A percentile compares a stretch with the other conserved stretches of the same genome.
Conservation (phyloP, 35 echinoderm and acorn worm species). For the Lytechinus variegatus region DNA sequence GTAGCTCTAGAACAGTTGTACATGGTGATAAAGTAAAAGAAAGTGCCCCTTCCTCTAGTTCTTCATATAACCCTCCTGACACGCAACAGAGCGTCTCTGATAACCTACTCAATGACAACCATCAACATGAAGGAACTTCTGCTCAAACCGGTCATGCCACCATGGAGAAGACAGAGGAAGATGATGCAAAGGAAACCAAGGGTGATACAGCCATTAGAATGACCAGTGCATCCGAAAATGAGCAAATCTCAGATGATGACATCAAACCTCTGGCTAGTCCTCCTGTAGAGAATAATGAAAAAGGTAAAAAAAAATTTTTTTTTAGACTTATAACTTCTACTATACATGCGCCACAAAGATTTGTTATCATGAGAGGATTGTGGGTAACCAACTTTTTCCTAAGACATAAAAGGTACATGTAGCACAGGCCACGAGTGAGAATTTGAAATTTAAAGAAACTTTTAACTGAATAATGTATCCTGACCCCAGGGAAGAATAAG, state of each 20-base stretch:
- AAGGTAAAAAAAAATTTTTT: too few relatives aligned
- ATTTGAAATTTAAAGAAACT: too few relatives aligned
- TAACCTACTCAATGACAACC: not conserved
- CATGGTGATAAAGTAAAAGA: not conserved
- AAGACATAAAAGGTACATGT: too few relatives aligned
- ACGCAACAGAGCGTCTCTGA: not conserved
- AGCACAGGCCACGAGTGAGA: too few relatives aligned
- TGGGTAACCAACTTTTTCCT: too few relatives aligned
- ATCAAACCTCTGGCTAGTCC: conserved; percentile 25
- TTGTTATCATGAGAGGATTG: too few relatives aligned
- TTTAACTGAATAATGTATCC: too few relatives aligned
- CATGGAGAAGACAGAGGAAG: not conserved
- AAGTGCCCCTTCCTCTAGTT: not conserved
- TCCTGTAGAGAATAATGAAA: not conserved
- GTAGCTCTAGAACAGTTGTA: not conserved
- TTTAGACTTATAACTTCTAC: too few relatives aligned
- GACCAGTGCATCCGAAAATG: not conserved
- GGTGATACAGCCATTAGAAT: conserved; percentile 15
- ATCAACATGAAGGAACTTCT: not conserved
- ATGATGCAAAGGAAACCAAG: not conserved
- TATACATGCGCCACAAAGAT: too few relatives aligned
- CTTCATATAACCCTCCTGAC: not conserved
- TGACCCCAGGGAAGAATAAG: too few relatives aligned
- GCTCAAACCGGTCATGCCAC: not conserved
- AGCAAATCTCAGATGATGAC: not conserved